Evolutionary conservation across 2,888 invertebrate species (phyloP), one percentile per base, ranked within the genome.

Genomic region (Sarcophaga carnaria): DNA sequence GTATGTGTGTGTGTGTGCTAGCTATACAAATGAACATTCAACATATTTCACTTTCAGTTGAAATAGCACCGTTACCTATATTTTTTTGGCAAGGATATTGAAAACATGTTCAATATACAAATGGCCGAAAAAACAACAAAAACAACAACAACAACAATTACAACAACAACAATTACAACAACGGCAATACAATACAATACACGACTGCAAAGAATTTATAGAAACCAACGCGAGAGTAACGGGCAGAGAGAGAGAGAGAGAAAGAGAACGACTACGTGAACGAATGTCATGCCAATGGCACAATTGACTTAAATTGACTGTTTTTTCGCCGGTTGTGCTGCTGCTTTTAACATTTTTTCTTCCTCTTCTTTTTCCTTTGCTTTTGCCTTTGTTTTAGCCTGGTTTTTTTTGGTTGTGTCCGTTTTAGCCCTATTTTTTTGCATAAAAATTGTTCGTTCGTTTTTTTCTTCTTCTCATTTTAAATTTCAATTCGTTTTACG

Each of bases 31-130:
- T 59, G 70, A 22, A 72, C 59, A 78, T 81, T 14, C 8, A 71
- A 81, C 71, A 80, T 83, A 83, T 72, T 86, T 86, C 79, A 83
- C 75, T 86, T 83, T 86, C 77, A 86, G 83, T 80, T 86, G 72
- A 80, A 80, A 77, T 80, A 83, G 45, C 83, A 83, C 82, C 70
- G 70, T 80, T 80, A 77, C 76, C 83, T 74, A 83, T 74, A 77
- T 64, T 74, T 81, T 81, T 77, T 83, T 86, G 86, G 86, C 86
- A 86, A 80, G 67, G 62, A 83, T 80, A 80, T 80, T 84, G 66
- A 71, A 59, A 84, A 49, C 71, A 80, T 83, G 71, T 74, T 72
- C 49, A 59, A 37, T 45, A 25, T 27, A 6, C 80, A 49, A 79
- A 80, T 25, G 59, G 17, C n/a, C 49, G 45, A 67, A n/a, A 71